Evolutionary conservation across 1,140 invertebrate species (phyloP), one percentile per base, ranked within the genome.

Genomic region (Eriosoma lanigerum): DNA sequence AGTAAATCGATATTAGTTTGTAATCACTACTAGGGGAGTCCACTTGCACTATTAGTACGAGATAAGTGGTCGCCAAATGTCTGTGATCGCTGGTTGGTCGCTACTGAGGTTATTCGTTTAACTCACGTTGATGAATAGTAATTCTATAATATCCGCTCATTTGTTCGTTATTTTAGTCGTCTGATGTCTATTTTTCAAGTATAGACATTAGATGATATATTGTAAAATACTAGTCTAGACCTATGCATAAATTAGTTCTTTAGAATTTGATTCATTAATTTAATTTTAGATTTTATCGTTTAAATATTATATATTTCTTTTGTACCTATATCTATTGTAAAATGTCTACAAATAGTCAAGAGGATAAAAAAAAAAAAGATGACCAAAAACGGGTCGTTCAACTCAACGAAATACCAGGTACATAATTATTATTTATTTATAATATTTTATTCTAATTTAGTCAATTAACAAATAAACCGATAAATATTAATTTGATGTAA

Each of bases 31-130:
- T 29, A 29, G 21, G 26, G 73, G 73, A 76, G 54, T 76, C 58
- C 32, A 21, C 32, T 56, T 12, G 54, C 29, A 15, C n/a, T 29
- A 26, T 1, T 21, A 5, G 21, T 46, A 29, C 21, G 75, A 78
- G 75, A 78, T 78, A 78, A 78, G 75, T 62, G 38, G 75, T 78
- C 56, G 75, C 38, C 38, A 78, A 62, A 62, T 62, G 54, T 78
- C 56, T 58, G 56, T n/a, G 72, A 21, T 76, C 52, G 72, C 38
- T 58, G 56, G 56, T 78, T 58, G 21, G 52, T 78, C 15, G 75
- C 21, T 62, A 26, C 52, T 48, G 38, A 19, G 75, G n/a, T 48
- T 60, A 52, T 56, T 60, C 68, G 54, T 56, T 54, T 76, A 76
- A 76, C 54, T 73, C 50, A 58, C 56, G 32, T 58, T 58, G 56